Percentiles rank a stretch among this genome's conserved stretches.
phyloP scores from a whole-genome alignment of 2,888 invertebrate genomes.

The Ophion costatus region DNA sequence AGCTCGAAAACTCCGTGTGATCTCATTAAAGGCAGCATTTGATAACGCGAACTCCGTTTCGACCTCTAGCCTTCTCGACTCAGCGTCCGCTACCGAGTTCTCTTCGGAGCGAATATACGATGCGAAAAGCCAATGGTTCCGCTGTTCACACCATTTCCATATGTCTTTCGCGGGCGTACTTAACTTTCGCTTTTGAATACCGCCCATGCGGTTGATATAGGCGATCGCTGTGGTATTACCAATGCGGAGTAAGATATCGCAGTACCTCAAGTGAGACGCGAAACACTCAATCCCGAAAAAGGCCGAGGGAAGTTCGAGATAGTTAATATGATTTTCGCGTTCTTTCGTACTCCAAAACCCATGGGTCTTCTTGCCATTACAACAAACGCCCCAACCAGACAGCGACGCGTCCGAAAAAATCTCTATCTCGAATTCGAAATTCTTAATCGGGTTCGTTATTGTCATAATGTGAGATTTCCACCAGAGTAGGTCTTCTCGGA shows the following conservation, averaged over 20 bases:
- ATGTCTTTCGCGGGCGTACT: conserved; percentile 25
- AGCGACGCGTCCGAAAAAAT: conserved; percentile 55
- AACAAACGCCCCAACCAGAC: conserved; percentile 5
- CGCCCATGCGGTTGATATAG: conserved; percentile 57
- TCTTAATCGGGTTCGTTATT: conserved; percentile 32
- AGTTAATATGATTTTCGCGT: neutral
- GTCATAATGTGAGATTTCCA: conserved; percentile 31
- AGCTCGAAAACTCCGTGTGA: conserved; percentile 1
- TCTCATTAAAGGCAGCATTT: conserved; percentile 2
- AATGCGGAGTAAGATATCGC: conserved; percentile 53
- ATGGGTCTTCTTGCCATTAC: conserved; percentile 5
- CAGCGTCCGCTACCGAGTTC: conserved; percentile 29
- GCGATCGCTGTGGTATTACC: conserved; percentile 61
- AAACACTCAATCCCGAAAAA: conserved; percentile 49
- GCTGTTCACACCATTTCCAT: conserved; percentile 50
- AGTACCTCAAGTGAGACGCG: conserved; percentile 30
- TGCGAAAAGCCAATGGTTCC: conserved; percentile 29
- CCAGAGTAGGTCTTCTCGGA: conserved; percentile 19
- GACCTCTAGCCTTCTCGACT: conserved; percentile 7
- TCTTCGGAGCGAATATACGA: conserved; percentile 33
- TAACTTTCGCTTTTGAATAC: conserved; percentile 35
- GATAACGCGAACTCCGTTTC: conserved; percentile 19
- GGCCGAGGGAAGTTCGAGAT: conserved; percentile 14
- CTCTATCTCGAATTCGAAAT: conserved; percentile 9
- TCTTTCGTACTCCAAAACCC: conserved; percentile 4